Evolutionary conservation across 1,140 invertebrate genomes (phyloP), one percentile per base, ranked within the genome.

Genomic region (Dinoponera quadriceps): DNA sequence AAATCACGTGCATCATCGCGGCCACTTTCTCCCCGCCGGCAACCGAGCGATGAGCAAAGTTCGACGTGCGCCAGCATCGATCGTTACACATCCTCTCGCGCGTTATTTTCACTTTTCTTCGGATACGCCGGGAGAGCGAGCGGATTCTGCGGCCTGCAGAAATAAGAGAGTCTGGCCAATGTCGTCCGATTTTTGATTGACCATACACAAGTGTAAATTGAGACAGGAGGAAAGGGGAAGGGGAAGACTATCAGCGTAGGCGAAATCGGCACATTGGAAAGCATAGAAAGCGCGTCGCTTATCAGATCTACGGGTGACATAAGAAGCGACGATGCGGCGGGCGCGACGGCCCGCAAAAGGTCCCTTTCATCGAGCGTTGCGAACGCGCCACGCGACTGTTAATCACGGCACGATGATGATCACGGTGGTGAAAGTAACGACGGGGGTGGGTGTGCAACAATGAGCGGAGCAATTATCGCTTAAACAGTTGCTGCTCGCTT

Each of bases 181-280:
- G n/a, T n/a, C n/a, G n/a, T n/a, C n/a, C n/a, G n/a, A n/a, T n/a
- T n/a, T n/a, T n/a, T n/a, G n/a, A n/a, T n/a, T n/a, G n/a, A n/a
- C n/a, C n/a, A n/a, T n/a, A n/a, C n/a, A n/a, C n/a, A n/a, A n/a
- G 74, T 62, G 29, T 77, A 68, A 68, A 77, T 66, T 33, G 62
- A 55, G 11, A 11, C 4, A 9, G 38, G 38, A 11, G 3, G 38
- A 44, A 9, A 9, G 38, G 38, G 38, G 38, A 44, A 9, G 38
- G 38, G 4, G 9, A 11, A 13, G 18, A 54, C 62, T 68, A 68
- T 77, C 68, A 77, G 48, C 29, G 74, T 77, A 38, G 74, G 62
- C 74, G 48, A 68, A 77, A 77, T 77, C 18, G 48, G 73, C 29
- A 51, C 73, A 65, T 66, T 77, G 60, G 74, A 77, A 54, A 77